Evolutionary conservation across 2,113 vertebrate genomes (phyloP).

Genomic region (Rhinopithecus roxellana): DNA sequence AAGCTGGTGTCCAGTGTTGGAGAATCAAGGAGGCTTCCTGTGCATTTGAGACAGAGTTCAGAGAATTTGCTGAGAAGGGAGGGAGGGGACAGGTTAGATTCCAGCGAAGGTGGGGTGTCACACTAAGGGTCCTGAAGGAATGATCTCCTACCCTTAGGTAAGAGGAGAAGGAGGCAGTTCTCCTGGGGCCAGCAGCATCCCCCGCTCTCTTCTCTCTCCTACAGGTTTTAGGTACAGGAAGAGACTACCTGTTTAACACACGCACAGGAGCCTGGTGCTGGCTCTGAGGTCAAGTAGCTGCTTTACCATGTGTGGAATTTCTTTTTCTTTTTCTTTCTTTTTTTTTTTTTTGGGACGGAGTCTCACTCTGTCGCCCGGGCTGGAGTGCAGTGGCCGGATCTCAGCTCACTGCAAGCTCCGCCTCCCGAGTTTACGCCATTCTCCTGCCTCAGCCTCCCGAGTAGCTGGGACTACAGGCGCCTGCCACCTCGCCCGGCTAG

Average conservation of each 20-base stretch:
- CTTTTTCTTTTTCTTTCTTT: background rate
- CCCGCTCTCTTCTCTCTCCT: background rate
- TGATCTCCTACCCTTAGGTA: background rate
- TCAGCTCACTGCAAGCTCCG: no score
- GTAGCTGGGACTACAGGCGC: no score
- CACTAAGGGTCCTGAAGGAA: background rate
- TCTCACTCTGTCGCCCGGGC: no score
- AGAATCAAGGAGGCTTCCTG: background rate
- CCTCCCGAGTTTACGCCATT: no score
- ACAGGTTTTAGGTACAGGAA: slow-evolving; percentile 54
- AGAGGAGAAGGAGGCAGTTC: background rate
- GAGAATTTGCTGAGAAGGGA: background rate
- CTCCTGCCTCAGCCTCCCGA: no score
- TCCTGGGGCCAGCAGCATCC: background rate
- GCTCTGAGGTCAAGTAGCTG: slow-evolving; percentile 50
- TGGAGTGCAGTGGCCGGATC: no score
- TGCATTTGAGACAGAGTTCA: background rate
- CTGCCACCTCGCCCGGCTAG: no score
- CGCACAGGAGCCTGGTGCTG: slow-evolving; percentile 10
- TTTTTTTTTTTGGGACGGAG: no score
- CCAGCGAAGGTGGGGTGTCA: background rate
- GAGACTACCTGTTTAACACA: slow-evolving; percentile 63
- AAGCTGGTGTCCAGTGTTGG: background rate
- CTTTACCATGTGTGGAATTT: background rate
- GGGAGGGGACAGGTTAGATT: background rate